Evolutionary conservation across 2,113 vertebrate genomes (phyloP).

Genomic region (Calidris pugnax): DNA sequence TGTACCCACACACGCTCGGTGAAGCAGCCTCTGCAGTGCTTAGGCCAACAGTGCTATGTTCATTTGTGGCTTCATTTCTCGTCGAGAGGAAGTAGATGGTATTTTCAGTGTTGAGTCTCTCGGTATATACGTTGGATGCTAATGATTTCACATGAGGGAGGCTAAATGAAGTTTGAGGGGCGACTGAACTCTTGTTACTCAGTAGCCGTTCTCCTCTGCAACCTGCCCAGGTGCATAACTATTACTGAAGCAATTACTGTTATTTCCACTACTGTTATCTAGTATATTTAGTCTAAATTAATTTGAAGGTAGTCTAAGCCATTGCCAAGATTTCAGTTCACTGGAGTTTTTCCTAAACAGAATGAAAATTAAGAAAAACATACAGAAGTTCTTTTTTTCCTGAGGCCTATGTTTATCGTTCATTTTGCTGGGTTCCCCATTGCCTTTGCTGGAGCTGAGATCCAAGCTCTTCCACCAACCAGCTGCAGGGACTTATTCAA

Average conservation of each 20-base stretch:
- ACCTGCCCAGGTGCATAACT: background rate
- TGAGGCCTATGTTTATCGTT: background rate
- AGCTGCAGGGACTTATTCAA: background rate
- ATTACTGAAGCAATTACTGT: background rate
- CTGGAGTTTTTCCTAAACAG: background rate
- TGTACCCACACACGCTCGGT: slow-evolving; percentile 1
- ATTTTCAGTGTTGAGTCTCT: background rate
- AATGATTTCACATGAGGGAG: background rate
- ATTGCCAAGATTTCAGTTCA: background rate
- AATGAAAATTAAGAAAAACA: background rate
- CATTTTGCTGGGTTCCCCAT: background rate
- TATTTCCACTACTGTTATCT: background rate
- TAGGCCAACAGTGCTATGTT: background rate
- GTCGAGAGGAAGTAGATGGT: background rate
- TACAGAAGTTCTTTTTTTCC: background rate
- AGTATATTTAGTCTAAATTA: background rate
- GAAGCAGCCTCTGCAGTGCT: background rate
- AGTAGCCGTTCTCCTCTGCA: background rate
- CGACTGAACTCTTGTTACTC: background rate
- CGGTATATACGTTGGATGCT: background rate
- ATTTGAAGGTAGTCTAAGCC: background rate
- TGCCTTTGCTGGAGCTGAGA: background rate
- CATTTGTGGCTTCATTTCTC: background rate
- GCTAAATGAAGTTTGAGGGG: background rate
- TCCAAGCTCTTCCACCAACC: background rate